Evolutionary conservation across 2,113 vertebrate genomes (phyloP).

Genomic region (Microcebus tavaratra): DNA sequence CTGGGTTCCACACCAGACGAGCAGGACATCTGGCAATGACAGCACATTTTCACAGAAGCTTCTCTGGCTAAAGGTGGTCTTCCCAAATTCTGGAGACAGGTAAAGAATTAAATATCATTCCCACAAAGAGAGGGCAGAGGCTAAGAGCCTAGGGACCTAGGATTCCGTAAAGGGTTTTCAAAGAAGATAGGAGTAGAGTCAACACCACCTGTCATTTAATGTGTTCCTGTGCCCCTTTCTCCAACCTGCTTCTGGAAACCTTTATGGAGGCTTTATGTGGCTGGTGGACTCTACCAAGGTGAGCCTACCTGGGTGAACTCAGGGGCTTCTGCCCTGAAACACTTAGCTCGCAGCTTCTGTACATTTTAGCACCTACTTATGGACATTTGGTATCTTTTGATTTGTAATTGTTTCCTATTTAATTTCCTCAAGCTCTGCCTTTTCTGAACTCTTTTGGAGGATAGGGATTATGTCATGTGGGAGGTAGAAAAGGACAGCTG

Average conservation of each 20-base stretch:
- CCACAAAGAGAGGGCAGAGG: neutral
- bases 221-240: neutral
- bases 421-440: neutral
- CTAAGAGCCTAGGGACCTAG: neutral
- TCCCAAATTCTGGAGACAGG: slow-evolving; percentile 13
- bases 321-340: neutral
- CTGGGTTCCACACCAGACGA: neutral
- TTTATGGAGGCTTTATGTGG: neutral
- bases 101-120: neutral
- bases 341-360: neutral
- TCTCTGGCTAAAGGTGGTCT: neutral
- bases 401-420: neutral
- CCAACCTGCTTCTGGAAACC: neutral
- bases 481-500: neutral
- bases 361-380: neutral
- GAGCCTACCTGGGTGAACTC: neutral
- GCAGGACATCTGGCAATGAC: neutral
- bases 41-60: neutral
- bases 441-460: neutral
- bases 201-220: neutral
- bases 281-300: neutral
- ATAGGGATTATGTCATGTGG: neutral
- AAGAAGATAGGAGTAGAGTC: neutral
- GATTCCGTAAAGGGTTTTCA: neutral
- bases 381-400: neutral